These are phyloP conservation scores for Oceanodroma tethys DNA, from an alignment of 2,113 vertebrate species.

Conservation along the genomic window DNA sequence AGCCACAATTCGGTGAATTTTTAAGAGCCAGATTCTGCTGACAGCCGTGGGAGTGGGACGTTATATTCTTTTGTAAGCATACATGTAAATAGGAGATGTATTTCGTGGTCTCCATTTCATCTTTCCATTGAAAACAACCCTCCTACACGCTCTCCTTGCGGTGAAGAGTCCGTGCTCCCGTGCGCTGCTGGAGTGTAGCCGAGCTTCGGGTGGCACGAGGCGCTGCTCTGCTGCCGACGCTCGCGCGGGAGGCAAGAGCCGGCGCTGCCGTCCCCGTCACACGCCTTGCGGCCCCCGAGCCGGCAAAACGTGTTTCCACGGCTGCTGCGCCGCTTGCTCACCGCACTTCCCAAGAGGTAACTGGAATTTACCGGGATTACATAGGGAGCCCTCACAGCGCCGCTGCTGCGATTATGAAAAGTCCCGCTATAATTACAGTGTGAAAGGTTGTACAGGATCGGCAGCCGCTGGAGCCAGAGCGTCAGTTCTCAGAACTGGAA, in stretches of 20 bases:
- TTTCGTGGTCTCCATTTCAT: background rate
- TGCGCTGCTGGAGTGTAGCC: no score
- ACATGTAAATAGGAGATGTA: background rate
- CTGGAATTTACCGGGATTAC: background rate
- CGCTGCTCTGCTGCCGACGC: background rate
- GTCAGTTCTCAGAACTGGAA: background rate
- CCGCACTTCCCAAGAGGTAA: background rate
- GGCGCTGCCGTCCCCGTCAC: accelerated
- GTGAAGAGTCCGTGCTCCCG: background rate
- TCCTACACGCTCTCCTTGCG: background rate
- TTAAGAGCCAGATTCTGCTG: background rate
- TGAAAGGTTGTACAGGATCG: background rate
- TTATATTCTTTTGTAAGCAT: background rate
- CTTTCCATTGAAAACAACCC: background rate
- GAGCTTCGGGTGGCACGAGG: background rate
- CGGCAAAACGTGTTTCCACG: background rate
- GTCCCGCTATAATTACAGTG: background rate
- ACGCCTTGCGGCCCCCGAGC: background rate
- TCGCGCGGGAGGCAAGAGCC: background rate
- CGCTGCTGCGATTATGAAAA: background rate
- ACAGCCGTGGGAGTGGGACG: background rate
- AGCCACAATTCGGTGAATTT: background rate
- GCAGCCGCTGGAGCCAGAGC: background rate
- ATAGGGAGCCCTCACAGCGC: background rate
- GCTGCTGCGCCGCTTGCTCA: background rate